These are phyloP conservation scores for Unio pictorum DNA, from an alignment of 2,888 invertebrate species.

Conservation along the genomic window DNA sequence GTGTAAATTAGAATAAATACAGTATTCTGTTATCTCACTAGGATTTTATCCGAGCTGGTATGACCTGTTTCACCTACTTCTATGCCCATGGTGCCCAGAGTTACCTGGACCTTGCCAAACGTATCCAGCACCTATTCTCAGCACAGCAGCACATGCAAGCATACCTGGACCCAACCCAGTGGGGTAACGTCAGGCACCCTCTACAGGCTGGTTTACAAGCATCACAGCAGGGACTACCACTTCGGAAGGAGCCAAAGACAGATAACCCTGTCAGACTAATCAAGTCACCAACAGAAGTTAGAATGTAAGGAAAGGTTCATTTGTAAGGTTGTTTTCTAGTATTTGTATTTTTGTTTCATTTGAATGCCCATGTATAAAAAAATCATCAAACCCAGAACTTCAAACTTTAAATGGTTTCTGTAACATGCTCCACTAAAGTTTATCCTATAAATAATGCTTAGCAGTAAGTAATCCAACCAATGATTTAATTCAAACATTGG, in stretches of 20 bases:
- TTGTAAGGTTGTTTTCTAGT: background rate
- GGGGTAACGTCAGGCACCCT: constrained; percentile 58
- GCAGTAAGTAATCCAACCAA: no score
- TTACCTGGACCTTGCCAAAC: constrained; percentile 62
- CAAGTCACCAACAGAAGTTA: constrained; percentile 61
- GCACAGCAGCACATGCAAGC: constrained; percentile 69
- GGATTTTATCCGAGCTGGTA: constrained; percentile 72
- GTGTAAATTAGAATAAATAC: background rate
- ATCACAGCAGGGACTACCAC: constrained; percentile 21
- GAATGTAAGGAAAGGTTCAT: constrained; percentile 49
- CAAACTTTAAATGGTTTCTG: no score
- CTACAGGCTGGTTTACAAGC: constrained; percentile 5
- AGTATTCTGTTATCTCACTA: constrained; percentile 27
- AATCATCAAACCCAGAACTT: no score
- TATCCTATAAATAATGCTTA: no score
- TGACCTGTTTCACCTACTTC: constrained; percentile 71
- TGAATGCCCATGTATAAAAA: background rate
- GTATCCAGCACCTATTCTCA: constrained; percentile 60
- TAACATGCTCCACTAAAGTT: no score
- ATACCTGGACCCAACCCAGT: constrained; percentile 63
- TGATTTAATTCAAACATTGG: no score
- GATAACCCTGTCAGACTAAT: constrained; percentile 71
- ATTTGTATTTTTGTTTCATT: background rate
- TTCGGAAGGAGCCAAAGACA: constrained; percentile 11
- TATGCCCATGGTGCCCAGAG: constrained; percentile 66